These are phyloP conservation scores for Orgyia antiqua DNA, from an alignment of 2,888 invertebrate species.

Conservation along the genomic window DNA sequence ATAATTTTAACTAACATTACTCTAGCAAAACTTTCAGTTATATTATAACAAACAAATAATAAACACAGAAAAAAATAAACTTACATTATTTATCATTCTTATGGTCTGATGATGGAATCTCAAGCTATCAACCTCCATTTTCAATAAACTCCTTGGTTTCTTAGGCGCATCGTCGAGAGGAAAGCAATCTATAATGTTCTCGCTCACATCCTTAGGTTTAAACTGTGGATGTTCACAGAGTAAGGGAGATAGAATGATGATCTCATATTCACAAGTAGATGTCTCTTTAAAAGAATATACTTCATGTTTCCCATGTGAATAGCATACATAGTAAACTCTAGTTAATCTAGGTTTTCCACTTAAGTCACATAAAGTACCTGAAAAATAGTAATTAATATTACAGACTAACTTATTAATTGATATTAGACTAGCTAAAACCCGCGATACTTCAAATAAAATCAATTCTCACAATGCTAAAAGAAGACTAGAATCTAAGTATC, in stretches of 20 bases:
- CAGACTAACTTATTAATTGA: no score
- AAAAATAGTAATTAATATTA: not conserved
- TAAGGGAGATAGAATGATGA: conserved; percentile 89
- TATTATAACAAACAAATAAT: no score
- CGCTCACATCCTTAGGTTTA: conserved; percentile 86
- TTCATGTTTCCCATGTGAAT: conserved; percentile 92
- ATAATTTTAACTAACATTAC: no score
- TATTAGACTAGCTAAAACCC: no score
- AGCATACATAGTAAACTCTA: conserved; percentile 92
- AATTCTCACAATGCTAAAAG: no score
- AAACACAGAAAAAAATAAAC: conserved; percentile 19
- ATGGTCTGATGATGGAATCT: conserved; percentile 81
- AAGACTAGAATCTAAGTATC: no score
- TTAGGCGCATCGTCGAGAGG: conserved; percentile 82
- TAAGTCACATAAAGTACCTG: conserved; percentile 91
- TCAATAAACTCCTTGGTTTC: conserved; percentile 84
- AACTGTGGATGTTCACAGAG: conserved; percentile 95
- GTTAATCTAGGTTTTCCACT: conserved; percentile 90
- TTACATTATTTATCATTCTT: conserved; percentile 49
- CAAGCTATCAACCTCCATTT: conserved; percentile 84
- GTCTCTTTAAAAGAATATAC: conserved; percentile 95
- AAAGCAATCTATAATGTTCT: conserved; percentile 86
- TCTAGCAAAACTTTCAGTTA: no score
- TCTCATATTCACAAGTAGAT: conserved; percentile 96
- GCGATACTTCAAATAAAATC: no score